Conservation (phyloP, 2,113 vertebrate species). For the Salvelinus sp. region DNA sequence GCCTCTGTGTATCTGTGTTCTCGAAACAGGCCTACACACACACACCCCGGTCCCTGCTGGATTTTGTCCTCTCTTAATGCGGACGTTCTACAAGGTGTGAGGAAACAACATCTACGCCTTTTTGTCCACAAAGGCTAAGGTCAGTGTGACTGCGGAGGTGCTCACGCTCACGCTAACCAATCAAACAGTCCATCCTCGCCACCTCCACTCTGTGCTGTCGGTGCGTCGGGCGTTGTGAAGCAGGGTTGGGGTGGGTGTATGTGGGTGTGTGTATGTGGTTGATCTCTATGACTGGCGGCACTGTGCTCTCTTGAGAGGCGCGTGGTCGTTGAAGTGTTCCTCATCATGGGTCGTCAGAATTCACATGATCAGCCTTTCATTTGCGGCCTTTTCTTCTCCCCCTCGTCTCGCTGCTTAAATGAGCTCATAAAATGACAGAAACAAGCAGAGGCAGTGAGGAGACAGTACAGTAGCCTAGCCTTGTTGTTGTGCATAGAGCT, state of each 20-base stretch:
- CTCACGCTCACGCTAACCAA: too few species aligned
- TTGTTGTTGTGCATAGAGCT: too few species aligned
- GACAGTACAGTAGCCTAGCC: constrained; percentile 23
- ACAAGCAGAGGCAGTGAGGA: neutral
- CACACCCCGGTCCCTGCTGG: constrained; percentile 25
- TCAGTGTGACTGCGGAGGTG: constrained; percentile 21
- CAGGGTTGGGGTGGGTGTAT: constrained; percentile 21
- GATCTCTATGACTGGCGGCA: constrained; percentile 20
- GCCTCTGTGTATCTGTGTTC: constrained; percentile 20
- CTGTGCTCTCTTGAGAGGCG: constrained; percentile 18
- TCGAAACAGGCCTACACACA: constrained; percentile 12
- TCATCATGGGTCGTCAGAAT: constrained; percentile 15
- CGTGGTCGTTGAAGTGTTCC: neutral
- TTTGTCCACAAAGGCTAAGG: constrained; percentile 9
- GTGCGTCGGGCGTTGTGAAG: too few species aligned
- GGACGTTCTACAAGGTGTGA: constrained; percentile 29
- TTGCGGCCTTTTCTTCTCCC: constrained; percentile 8
- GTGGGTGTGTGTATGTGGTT: constrained; percentile 8
- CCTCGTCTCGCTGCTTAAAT: constrained; percentile 1
- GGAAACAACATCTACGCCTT: constrained; percentile 24
- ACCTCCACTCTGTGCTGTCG: too few species aligned
- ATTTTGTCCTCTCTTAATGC: constrained; percentile 40
- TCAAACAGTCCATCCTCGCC: too few species aligned
- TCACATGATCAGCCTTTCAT: constrained; percentile 26
- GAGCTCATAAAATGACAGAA: constrained; percentile 15